Base-by-base conservation (phyloP, 2,888 invertebrate species). In the Zeuzera pyrina region DNA sequence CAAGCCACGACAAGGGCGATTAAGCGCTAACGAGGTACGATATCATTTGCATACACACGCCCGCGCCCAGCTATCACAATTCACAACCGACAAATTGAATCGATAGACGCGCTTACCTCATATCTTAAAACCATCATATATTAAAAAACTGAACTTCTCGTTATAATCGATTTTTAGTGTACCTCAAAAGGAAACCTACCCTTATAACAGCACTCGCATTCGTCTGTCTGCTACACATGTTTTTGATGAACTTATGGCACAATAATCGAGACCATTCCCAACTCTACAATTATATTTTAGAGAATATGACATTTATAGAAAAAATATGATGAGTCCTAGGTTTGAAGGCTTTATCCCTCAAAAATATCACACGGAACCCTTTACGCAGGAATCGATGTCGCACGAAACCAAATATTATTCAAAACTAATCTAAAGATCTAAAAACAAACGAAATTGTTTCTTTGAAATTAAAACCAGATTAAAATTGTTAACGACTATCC, bases 1-100 rank as follows among this genome's bases (percentile, higher is more conserved):
- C 57, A n/a, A 49, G 55, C 50, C 54, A 63, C 59, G 67, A 66
- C 69, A 66, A 64, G 57, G 49, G 35, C 65, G 64, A 72, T 76
- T 69, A 69, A 62, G 56, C 56, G 62, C 49, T 71, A 70, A 69
- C 68, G 57, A 65, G 54, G 45, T 15, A 28, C 50, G 38, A 39
- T 42, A 46, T 50, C 49, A 50, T 50, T 51, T 38, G 47, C 41
- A 63, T 69, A 69, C 63, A 56, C 38, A 39, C 43, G 38, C 36
- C 33, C 31, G 33, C 23, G 30, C 33, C 16, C 27, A 31, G 23
- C 26, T 16, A 22, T 15, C 27, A 13, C 30, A 26, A 14, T 28
- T 24, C 23, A 31, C 29, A 24, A 16, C 29, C 28, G n/a, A n/a
- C n/a, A n/a, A n/a, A 36, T 36, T 30, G 30, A 30, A n/a, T n/a